Evolutionary conservation across 2,888 invertebrate genomes (phyloP).

Genomic region (Poecilobothrus nobilitatus): DNA sequence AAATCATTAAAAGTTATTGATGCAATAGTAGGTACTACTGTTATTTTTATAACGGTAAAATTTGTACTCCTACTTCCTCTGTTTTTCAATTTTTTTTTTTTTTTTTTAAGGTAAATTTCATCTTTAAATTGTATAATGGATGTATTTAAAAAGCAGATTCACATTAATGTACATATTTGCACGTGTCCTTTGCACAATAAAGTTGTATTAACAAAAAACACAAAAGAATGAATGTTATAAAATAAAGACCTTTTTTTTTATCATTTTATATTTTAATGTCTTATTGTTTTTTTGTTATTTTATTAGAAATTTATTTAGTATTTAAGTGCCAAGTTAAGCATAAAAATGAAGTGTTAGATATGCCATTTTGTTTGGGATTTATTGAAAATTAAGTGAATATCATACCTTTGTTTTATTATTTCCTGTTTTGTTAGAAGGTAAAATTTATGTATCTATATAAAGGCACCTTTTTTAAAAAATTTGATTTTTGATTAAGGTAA

Average conservation of each 20-base stretch:
- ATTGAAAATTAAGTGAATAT: conserved; percentile 4
- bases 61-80: too few species aligned
- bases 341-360: neutral
- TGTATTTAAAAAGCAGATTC: neutral
- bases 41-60: too few species aligned
- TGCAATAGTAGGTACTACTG: too few species aligned
- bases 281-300: neutral
- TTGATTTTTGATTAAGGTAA: too few species aligned
- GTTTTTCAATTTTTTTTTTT: too few species aligned
- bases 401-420: too few species aligned
- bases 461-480: too few species aligned
- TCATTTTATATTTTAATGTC: too few species aligned
- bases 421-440: too few species aligned
- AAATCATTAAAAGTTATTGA: too few species aligned
- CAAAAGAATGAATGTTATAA: neutral
- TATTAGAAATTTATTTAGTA: neutral
- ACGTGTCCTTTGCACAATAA: neutral
- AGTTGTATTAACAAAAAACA: neutral
- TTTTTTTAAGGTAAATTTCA: neutral
- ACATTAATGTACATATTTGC: neutral
- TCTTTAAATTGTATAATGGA: neutral
- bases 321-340: neutral
- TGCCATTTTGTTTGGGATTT: neutral
- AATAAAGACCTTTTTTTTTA: too few species aligned
- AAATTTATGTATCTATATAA: too few species aligned